Percentiles rank a stretch among this genome's conserved stretches.
These are phyloP conservation scores for Chelon labrosus DNA, from an alignment of 2,797 vertebrate genomes.

Conservation along the genomic window DNA sequence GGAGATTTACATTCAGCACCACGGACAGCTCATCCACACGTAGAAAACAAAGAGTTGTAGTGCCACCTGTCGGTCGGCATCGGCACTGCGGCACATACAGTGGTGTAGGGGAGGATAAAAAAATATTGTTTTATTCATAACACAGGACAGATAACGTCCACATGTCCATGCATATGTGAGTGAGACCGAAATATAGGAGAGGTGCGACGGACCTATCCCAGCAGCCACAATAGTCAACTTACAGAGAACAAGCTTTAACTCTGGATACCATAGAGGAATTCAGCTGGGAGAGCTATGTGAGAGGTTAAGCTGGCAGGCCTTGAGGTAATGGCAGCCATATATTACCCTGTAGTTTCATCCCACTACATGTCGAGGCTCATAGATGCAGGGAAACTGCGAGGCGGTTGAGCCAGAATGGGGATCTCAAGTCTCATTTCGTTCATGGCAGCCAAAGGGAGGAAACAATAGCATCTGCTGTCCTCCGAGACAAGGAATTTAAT, in stretches of 20 bases:
- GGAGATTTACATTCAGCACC: conserved; percentile 73
- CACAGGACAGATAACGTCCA: conserved; percentile 54
- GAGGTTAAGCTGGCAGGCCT: conserved; percentile 72
- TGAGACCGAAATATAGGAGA: conserved; percentile 28
- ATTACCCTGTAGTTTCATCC: conserved; percentile 76
- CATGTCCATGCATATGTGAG: conserved; percentile 60
- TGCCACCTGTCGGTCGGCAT: conserved; percentile 74
- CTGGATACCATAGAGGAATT: conserved; percentile 48
- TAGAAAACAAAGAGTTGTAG: conserved; percentile 64
- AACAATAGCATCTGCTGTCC: conserved; percentile 81
- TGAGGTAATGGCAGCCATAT: conserved; percentile 74
- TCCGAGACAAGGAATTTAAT: conserved; percentile 78
- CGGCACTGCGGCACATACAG: background rate
- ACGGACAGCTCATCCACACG: conserved; percentile 45
- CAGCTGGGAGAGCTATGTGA: conserved; percentile 70
- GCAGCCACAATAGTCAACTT: conserved; percentile 48
- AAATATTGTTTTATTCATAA: conserved; percentile 48
- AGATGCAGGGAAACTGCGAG: conserved; percentile 68
- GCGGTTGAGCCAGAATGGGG: conserved; percentile 67
- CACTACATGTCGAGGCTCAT: conserved; percentile 66
- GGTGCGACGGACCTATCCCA: background rate
- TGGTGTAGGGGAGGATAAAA: conserved; percentile 2
- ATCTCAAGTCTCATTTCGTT: conserved; percentile 78
- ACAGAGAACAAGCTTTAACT: conserved; percentile 49
- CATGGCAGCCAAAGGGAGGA: conserved; percentile 72